Evolutionary conservation across 92 coral and sea anemone genomes (phyloP), one percentile per base, ranked within the genome.

Genomic region (Montipora capitata): DNA sequence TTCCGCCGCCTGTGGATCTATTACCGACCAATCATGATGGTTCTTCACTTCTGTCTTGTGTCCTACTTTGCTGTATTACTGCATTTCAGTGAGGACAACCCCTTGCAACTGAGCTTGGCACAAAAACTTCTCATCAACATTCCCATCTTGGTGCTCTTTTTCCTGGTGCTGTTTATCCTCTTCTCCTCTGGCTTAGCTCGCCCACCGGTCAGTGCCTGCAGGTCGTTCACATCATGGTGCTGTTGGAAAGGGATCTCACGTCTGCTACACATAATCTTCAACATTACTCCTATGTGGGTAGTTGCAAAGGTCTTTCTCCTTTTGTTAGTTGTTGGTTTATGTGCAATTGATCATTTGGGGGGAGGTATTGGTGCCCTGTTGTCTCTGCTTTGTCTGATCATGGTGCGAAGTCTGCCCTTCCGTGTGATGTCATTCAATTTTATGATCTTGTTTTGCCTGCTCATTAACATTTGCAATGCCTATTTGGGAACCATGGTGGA

Each of bases 1-100:
- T 98, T 92, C 90, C 87, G 93, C 40, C 93, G 99, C 18, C 77
- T 96, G 67, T 98, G 99, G 99, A 94, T 98, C 38, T 94, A 88
- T 87, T 98, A 98, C 85, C 88, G 95, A 9, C 98, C 99, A 41
- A 94, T 96, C 66, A 94, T 96, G 76, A 91, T 96, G 69, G 88
- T 92, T 56, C 87, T 98, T 43, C 88, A 92, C 72, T 88, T 98
- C 63, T 86, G 89, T 15, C 89, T 95, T 14, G 85, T 95, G 10
- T 93, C 92, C 39, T 95, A 84, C 44, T 95, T 88, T 88, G 93
- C 96, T 1, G 81, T 86, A 4, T 81, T 91, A 4, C 80, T 81
- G 39, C 91, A 88, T 68, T 95, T 88, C 59, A 87, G 86, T 18
- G 84, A 83, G 38, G 68, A 76, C 72, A 82, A 85, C 68, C 40